Percentiles rank a stretch among this genome's conserved stretches.
Evolutionary conservation across 2,888 invertebrate genomes (phyloP).

Genomic region (Alsophila aescularia): DNA sequence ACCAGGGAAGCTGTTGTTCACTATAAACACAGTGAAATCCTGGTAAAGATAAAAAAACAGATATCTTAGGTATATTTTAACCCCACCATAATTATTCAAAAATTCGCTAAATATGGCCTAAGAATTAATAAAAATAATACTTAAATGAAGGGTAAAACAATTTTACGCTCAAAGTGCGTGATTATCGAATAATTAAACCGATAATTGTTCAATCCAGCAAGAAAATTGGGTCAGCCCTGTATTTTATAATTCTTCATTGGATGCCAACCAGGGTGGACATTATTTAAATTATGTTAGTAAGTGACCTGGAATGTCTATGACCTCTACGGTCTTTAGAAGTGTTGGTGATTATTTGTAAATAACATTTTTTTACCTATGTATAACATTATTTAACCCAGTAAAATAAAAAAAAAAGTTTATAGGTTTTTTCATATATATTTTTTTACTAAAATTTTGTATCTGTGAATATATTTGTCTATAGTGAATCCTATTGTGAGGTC

Average conservation of each 20-base stretch:
- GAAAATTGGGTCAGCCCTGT: conserved; percentile 57
- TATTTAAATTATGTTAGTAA: background rate
- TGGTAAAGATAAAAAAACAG: no score
- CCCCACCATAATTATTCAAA: background rate
- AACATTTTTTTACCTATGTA: no score
- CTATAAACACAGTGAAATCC: no score
- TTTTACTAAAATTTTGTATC: no score
- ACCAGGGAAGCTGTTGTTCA: no score
- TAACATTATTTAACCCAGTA: no score
- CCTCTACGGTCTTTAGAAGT: background rate
- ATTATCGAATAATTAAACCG: conserved; percentile 62
- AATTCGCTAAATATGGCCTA: background rate
- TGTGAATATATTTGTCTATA: no score
- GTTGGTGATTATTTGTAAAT: background rate
- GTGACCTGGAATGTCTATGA: background rate
- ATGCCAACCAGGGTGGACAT: background rate
- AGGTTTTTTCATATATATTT: no score
- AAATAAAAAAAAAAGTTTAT: no score
- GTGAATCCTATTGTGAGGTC: no score
- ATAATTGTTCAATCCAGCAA: conserved; percentile 67
- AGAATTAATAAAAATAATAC: conserved; percentile 28
- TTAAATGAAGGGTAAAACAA: conserved; percentile 44
- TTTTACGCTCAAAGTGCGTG: conserved; percentile 48
- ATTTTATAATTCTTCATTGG: conserved; percentile 52
- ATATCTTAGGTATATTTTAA: no score